A percentile compares a stretch with the other conserved stretches of the same genome.
Evolutionary conservation across 2,113 vertebrate genomes (phyloP).

Genomic region (Lepisosteus oculatus): DNA sequence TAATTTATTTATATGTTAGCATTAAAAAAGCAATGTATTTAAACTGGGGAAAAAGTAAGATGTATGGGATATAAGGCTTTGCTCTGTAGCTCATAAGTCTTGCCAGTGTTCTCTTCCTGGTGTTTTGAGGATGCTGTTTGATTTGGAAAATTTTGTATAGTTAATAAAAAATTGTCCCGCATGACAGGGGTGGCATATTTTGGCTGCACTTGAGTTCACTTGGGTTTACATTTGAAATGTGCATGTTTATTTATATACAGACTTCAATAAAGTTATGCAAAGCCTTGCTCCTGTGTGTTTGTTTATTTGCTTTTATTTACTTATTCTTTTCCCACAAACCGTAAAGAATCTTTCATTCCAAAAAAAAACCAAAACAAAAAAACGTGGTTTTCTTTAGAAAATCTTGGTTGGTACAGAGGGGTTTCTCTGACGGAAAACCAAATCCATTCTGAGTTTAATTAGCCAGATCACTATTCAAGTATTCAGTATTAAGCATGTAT

Average conservation of each 20-base stretch:
- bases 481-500: no score
- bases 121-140: slow-evolving; percentile 78
- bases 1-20: slow-evolving; percentile 99
- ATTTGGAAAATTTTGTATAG: slow-evolving; percentile 66
- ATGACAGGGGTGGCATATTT: slow-evolving; percentile 91
- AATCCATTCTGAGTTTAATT: no score
- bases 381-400: no score
- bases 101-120: slow-evolving; percentile 81
- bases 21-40: slow-evolving; percentile 86
- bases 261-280: slow-evolving; percentile 99
- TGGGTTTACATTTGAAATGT: slow-evolving; percentile 99
- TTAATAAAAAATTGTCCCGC: slow-evolving; percentile 81
- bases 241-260: slow-evolving; percentile 99
- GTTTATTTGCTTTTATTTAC: background rate
- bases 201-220: slow-evolving; percentile 98
- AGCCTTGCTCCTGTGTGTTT: slow-evolving; percentile 71
- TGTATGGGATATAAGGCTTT: slow-evolving; percentile 68
- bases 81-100: slow-evolving; percentile 78
- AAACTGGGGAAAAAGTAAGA: slow-evolving; percentile 76
- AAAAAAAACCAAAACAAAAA: no score
- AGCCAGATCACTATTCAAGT: no score
- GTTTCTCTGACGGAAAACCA: no score
- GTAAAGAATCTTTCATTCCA: no score
- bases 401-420: no score
- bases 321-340: no score